Conservation (phyloP, 2,113 vertebrate species). For the Sminthopsis crassicaudata region DNA sequence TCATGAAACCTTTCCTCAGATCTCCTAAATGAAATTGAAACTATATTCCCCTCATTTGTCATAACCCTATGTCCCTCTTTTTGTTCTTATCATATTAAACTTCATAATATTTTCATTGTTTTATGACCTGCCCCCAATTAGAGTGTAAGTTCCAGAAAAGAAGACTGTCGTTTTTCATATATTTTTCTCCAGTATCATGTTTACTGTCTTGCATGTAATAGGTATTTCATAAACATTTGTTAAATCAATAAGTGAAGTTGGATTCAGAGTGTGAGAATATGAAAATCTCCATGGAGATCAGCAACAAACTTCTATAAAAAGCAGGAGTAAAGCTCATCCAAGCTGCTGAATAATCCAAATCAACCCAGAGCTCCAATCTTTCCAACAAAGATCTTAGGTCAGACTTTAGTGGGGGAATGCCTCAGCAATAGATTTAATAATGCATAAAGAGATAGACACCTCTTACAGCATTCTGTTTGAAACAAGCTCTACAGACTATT, state of each 20-base stretch:
- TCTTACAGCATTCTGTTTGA: conserved; percentile 66
- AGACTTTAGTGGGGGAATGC: conserved; percentile 57
- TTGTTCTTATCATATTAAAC: neutral
- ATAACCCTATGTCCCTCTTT: neutral
- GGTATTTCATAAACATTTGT: neutral
- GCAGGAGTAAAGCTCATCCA: conserved; percentile 38
- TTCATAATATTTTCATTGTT: neutral
- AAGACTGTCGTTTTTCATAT: neutral
- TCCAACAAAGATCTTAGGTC: conserved; percentile 50
- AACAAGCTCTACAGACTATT: conserved; percentile 61
- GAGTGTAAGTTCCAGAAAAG: neutral
- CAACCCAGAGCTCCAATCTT: conserved; percentile 60
- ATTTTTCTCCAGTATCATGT: neutral
- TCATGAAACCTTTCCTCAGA: neutral
- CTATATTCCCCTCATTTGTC: neutral
- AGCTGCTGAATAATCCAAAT: conserved; percentile 59
- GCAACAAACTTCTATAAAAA: neutral
- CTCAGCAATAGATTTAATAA: conserved; percentile 63
- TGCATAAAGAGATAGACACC: conserved; percentile 30
- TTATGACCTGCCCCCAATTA: neutral
- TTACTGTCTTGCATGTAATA: neutral
- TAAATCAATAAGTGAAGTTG: conserved; percentile 1
- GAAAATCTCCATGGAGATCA: conserved; percentile 45
- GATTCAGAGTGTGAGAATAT: neutral
- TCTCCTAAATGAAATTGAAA: neutral